These are phyloP conservation scores for Hippoglossus hippoglossus DNA, from an alignment of 2,797 vertebrate genomes.

Conservation along the genomic window DNA sequence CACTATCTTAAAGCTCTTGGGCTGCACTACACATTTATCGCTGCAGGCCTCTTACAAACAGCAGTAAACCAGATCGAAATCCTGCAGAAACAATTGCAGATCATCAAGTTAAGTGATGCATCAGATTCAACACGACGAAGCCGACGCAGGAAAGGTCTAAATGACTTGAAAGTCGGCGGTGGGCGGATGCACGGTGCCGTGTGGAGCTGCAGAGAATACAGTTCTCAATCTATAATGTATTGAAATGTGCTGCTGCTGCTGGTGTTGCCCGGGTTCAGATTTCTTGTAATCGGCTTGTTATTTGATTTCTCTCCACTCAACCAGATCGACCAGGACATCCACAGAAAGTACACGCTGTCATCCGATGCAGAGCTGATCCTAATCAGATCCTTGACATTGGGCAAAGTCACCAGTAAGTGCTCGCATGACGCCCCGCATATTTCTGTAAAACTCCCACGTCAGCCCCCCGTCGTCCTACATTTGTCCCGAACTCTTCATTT, in stretches of 20 bases:
- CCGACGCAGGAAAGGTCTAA: constrained; percentile 32
- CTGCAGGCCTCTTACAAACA: no score
- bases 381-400: constrained; percentile 90
- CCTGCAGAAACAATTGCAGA: constrained; percentile 6
- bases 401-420: constrained; percentile 92
- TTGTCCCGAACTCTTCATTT: background rate
- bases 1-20: no score
- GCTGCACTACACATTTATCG: no score
- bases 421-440: background rate
- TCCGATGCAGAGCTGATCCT: constrained; percentile 88
- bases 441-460: constrained; percentile 1
- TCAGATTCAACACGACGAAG: constrained; percentile 37
- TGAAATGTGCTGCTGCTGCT: constrained; percentile 44
- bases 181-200: constrained; percentile 52
- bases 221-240: constrained; percentile 66
- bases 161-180: constrained; percentile 50
- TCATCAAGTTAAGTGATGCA: constrained; percentile 52
- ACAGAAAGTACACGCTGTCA: constrained; percentile 91
- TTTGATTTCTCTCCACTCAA: constrained; percentile 75
- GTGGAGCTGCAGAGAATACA: constrained; percentile 52
- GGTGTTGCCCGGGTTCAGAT: constrained; percentile 61
- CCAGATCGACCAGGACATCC: constrained; percentile 92
- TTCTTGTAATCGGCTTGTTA: constrained; percentile 78
- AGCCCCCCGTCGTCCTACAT: background rate
- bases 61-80: constrained; percentile 21